Evolutionary conservation across 2,888 invertebrate genomes (phyloP), one percentile per base, ranked within the genome.

Genomic region (Chloroclystis v-ata): DNA sequence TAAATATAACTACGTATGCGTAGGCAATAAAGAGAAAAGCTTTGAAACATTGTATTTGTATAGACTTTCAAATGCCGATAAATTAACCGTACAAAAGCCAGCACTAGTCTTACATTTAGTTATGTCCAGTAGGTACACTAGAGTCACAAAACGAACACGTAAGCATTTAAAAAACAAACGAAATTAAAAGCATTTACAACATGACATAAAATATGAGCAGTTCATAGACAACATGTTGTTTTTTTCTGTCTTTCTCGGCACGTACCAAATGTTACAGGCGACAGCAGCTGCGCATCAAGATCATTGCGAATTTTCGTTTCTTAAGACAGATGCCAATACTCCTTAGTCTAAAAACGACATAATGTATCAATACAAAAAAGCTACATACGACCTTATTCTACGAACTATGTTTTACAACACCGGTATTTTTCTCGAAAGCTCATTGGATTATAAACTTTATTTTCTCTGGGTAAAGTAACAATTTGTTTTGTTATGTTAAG

Each of bases 181-280:
- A 32, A 47, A 43, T 26, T 26, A 41, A 10, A 14, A 28, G 16
- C 25, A 16, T 33, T 41, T 45, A 47, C 48, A 52, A 52, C 32
- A 43, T 41, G 51, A 47, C 37, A 48, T 47, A 29, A 52, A 30
- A 49, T 54, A 43, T 43, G 29, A 49, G 30, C 43, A 43, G 43
- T 50, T 57, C 50, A 58, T 56, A 61, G 67, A 65, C 63, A 66
- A 67, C 65, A 64, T 66, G 62, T 63, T 54, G 46, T 48, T 37
- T 32, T 65, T 70, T 78, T 78, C 73, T 68, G 77, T 78, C 73
- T 68, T 69, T 58, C 49, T 52, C 37, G 72, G 78, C 83, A 83
- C 84, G 85, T 77, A 82, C 85, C 86, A 86, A 86, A 83, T 84
- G 85, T 72, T 78, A 58, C 62, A 43, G 46, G n/a, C 13, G 32